phyloP scores from a whole-genome alignment of 2,888 invertebrate species.

The Athripsodes cinereus region DNA sequence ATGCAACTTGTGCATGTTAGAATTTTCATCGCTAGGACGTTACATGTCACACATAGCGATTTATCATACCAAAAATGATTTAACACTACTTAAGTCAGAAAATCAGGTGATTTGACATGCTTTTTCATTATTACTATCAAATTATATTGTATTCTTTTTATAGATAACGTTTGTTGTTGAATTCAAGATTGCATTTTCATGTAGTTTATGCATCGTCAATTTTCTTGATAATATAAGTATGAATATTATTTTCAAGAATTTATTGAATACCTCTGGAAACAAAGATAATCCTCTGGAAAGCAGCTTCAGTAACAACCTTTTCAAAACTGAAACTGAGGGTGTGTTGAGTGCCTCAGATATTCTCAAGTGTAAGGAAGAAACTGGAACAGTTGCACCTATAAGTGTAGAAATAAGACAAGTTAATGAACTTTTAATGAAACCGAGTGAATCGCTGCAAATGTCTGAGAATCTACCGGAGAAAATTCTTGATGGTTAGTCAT shows the following conservation, averaged over 20 bases:
- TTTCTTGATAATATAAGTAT: no score
- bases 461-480: background rate
- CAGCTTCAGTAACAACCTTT: background rate
- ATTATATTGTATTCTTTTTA: background rate
- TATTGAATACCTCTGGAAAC: no score
- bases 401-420: background rate
- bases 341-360: background rate
- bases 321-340: background rate
- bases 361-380: background rate
- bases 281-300: no score
- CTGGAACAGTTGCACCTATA: background rate
- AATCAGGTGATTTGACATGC: background rate
- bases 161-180: background rate
- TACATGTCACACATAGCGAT: constrained; percentile 53
- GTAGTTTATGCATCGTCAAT: no score
- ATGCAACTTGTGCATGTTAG: constrained; percentile 46
- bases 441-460: background rate
- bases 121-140: background rate
- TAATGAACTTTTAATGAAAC: background rate
- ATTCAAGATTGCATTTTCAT: background rate
- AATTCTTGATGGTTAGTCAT: background rate
- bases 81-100: background rate
- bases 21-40: constrained; percentile 42
- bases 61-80: constrained; percentile 30
- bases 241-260: no score